Percentiles rank a stretch among this genome's conserved stretches.
Conservation (phyloP, 1,140 invertebrate genomes). For the Metopolophium dirhodum region DNA sequence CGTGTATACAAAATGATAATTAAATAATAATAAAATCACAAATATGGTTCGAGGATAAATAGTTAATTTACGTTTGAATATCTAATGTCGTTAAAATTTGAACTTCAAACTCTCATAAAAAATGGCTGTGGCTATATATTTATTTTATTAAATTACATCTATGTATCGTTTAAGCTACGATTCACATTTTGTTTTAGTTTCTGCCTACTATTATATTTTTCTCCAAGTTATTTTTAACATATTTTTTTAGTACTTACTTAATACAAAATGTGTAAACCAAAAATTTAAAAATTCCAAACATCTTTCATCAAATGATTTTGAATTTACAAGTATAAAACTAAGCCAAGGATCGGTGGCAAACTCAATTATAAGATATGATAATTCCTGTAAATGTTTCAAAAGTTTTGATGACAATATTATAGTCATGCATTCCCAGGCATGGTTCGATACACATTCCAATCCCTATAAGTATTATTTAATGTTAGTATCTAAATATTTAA, state of each 20-base stretch:
- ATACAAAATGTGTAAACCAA: constrained; percentile 26
- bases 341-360: constrained; percentile 42
- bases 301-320: not conserved
- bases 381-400: not conserved
- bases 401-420: constrained; percentile 30
- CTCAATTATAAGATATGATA: constrained; percentile 15
- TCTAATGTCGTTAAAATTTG: no score
- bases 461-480: not conserved
- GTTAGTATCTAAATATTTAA: not conserved
- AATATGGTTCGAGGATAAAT: no score
- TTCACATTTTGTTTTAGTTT: not conserved
- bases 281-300: constrained; percentile 48
- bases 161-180: no score
- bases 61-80: no score
- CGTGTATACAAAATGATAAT: no score
- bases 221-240: not conserved
- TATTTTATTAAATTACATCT: no score
- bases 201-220: not conserved
- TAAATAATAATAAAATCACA: no score
- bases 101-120: no score
- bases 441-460: not conserved
- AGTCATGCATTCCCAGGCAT: constrained; percentile 44
- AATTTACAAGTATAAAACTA: constrained; percentile 9
- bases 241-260: constrained; percentile 18
- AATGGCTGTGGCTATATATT: no score